Evolutionary conservation across 1,140 invertebrate species (phyloP), one percentile per base, ranked within the genome.

Genomic region (Megalonaias nervosa): DNA sequence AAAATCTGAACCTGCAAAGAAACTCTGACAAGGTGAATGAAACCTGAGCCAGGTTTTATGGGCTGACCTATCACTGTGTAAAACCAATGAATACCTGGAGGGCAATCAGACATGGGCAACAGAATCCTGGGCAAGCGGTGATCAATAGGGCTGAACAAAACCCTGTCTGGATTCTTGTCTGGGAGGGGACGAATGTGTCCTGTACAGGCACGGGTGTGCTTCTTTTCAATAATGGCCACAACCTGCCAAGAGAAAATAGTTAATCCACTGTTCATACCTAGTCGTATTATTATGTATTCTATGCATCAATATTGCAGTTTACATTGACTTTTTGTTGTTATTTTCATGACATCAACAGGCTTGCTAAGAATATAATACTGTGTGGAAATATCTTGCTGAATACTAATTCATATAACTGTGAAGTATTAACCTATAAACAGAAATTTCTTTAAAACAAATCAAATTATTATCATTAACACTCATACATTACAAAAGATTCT

Each of bases 131-230:
- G 96, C 48, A 96, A 85, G 77, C 95, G 92, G 77, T 91, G 91
- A 91, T 97, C 96, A 72, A 93, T 92, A 0, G 96, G 95, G 64
- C 92, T 89, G 86, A 97, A 95, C 16, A 94, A 84, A 6, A 93
- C 93, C 17, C 62, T 74, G 11, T 90, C 90, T 67, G 91, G 89
- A 81, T 93, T 93, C 79, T 92, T 92, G 81, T 94, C 93, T 21
- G 87, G 82, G 89, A 93, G 92, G 26, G 92, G 86, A 86, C 93
- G 93, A 71, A 97, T 85, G 71, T 85, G 89, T 9, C 96, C 96
- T 73, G 95, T 92, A 69, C 93, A 93, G 70, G 90, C 92, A 75
- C 95, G 91, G 38, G 93, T 91, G 90, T 97, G 94, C 62, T 91
- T 92, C 80, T 86, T 87, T 74, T 92, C 90, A 15, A 89, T 68